phyloP scores from a whole-genome alignment of 2,113 vertebrate genomes.

The Arenaria interpres region DNA sequence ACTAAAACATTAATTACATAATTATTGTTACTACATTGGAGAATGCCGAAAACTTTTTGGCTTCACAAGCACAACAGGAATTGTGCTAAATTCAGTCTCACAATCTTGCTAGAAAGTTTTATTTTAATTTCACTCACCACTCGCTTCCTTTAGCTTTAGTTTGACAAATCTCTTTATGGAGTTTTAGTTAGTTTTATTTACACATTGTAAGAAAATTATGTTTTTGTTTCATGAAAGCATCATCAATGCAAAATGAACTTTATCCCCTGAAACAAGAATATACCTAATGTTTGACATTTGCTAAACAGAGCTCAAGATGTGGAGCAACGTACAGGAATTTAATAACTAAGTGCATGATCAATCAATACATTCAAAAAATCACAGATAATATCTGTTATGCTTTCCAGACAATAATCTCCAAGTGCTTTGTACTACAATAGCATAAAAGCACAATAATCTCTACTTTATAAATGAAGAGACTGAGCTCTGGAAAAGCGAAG shows the following conservation, averaged over 20 bases:
- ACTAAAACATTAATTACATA: not conserved
- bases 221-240: not conserved
- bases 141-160: not conserved
- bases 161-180: not conserved
- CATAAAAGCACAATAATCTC: not conserved
- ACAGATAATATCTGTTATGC: not conserved
- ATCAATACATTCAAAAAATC: not conserved
- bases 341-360: not conserved
- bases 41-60: not conserved
- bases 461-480: not conserved
- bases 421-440: not conserved
- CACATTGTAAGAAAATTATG: not conserved
- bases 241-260: not conserved
- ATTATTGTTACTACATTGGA: not conserved
- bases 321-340: not conserved
- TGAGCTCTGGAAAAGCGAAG: not conserved
- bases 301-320: not conserved
- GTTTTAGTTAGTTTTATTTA: not conserved
- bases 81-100: not conserved
- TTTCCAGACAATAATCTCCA: not conserved
- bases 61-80: not conserved
- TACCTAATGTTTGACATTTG: not conserved
- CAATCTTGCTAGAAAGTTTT: not conserved
- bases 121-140: not conserved
- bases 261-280: not conserved